These are phyloP conservation scores for Vanacampus margaritifer DNA, from an alignment of 2,113 vertebrate genomes.

Conservation along the genomic window DNA sequence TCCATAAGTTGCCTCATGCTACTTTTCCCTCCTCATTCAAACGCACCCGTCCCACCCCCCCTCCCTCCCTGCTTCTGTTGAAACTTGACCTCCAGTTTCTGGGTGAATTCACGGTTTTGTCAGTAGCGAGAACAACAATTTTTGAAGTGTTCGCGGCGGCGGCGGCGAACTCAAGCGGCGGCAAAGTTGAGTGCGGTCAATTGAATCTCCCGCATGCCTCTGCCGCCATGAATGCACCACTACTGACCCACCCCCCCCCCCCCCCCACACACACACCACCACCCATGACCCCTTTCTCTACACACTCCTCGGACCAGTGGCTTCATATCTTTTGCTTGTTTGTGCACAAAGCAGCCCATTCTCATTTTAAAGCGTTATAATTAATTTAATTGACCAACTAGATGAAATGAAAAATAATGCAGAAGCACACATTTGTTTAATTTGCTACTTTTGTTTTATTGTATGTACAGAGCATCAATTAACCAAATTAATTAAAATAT, in stretches of 20 bases:
- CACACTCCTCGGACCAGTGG: conserved; percentile 15
- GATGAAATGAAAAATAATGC: no score
- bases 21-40: conserved; percentile 2
- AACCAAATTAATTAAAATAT: no score
- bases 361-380: no score
- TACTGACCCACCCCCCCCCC: neutral
- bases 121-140: conserved; percentile 61
- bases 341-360: conserved; percentile 2
- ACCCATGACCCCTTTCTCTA: neutral
- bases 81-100: conserved; percentile 66
- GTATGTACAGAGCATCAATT: no score
- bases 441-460: no score
- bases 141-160: conserved; percentile 40
- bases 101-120: conserved; percentile 69
- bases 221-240: conserved; percentile 24
- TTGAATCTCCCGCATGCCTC: conserved; percentile 53
- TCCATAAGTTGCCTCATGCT: conserved; percentile 20
- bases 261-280: neutral
- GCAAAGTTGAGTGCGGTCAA: conserved; percentile 63
- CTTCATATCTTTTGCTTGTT: conserved; percentile 25
- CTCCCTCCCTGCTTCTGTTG: conserved; percentile 24
- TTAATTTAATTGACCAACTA: no score
- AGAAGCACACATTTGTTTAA: no score
- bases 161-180: conserved; percentile 50
- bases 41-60: neutral